These are phyloP conservation scores for Sussaba pulchella DNA, from an alignment of 2,888 invertebrate species.

Conservation along the genomic window DNA sequence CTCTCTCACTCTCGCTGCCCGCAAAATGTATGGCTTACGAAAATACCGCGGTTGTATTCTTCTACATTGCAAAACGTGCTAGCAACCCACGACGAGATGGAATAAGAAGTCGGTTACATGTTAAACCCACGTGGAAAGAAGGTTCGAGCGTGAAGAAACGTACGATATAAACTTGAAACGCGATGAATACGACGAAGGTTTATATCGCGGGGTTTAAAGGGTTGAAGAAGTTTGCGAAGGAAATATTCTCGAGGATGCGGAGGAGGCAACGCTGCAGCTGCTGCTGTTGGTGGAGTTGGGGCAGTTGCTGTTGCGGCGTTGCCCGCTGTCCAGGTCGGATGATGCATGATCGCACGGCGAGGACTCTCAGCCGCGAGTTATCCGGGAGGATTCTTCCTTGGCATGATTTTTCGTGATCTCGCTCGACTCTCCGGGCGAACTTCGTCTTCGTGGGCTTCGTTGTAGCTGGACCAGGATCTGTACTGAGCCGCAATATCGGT, in stretches of 20 bases:
- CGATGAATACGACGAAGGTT: slow-evolving; percentile 70
- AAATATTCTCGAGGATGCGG: slow-evolving; percentile 50
- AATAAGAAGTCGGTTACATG: slow-evolving; percentile 41
- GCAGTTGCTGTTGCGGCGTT: slow-evolving; percentile 53
- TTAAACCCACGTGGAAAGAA: slow-evolving; percentile 38
- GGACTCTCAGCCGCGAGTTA: slow-evolving; percentile 23
- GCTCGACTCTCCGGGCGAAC: slow-evolving; percentile 63
- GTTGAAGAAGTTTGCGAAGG: slow-evolving; percentile 60
- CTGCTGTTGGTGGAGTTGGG: slow-evolving; percentile 44
- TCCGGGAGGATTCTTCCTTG: neutral
- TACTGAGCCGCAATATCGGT: neutral
- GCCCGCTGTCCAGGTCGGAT: slow-evolving; percentile 78
- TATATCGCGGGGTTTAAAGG: slow-evolving; percentile 15
- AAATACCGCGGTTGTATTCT: slow-evolving; percentile 18
- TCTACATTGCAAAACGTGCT: slow-evolving; percentile 46
- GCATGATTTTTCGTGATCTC: slow-evolving; percentile 62
- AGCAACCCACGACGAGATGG: slow-evolving; percentile 52
- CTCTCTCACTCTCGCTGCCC: neutral
- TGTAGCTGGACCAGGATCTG: slow-evolving; percentile 19
- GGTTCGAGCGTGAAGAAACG: slow-evolving; percentile 73
- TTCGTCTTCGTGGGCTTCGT: slow-evolving; percentile 58
- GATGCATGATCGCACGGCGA: slow-evolving; percentile 77
- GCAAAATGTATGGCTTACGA: slow-evolving; percentile 35
- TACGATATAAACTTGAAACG: slow-evolving; percentile 62
- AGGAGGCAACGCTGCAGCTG: slow-evolving; percentile 47